These are phyloP conservation scores for Emydoidea blandingii DNA, from an alignment of 2,797 vertebrate species.

Conservation along the genomic window DNA sequence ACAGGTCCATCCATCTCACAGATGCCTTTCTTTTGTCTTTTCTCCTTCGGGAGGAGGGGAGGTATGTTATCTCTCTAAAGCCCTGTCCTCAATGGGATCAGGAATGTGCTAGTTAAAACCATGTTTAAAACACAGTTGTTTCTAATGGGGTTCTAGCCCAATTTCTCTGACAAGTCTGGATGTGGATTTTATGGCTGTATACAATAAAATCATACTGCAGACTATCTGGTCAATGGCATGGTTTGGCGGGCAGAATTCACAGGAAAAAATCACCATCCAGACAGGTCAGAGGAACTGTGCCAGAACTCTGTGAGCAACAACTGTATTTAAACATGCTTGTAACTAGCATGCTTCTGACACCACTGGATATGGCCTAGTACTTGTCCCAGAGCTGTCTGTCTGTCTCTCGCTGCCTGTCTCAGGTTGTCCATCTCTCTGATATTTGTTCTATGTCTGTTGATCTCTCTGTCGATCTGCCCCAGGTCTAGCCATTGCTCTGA, in stretches of 20 bases:
- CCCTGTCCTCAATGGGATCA: conserved; percentile 15
- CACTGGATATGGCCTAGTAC: background rate
- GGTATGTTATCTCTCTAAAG: background rate
- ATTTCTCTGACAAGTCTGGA: background rate
- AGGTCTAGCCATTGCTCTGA: conserved; percentile 69
- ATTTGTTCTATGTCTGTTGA: conserved; percentile 50
- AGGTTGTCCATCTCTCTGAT: conserved; percentile 60
- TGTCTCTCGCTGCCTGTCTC: conserved; percentile 49
- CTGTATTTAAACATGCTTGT: conserved; percentile 3
- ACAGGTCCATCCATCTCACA: background rate
- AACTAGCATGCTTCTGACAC: conserved; percentile 19
- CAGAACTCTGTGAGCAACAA: background rate
- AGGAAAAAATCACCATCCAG: conserved; percentile 36
- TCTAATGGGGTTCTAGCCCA: background rate
- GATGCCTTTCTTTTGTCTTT: background rate
- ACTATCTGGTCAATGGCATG: background rate
- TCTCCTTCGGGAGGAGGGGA: conserved; percentile 15
- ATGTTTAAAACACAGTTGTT: background rate
- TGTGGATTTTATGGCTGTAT: conserved; percentile 51
- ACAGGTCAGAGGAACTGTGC: background rate
- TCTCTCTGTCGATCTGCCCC: background rate
- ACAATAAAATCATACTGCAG: background rate
- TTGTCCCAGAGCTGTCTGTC: conserved; percentile 62
- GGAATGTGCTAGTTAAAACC: background rate
- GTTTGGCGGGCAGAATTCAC: conserved; percentile 23